Evolutionary conservation across 2,888 invertebrate genomes (phyloP).

Genomic region (Drosophila monieri): DNA sequence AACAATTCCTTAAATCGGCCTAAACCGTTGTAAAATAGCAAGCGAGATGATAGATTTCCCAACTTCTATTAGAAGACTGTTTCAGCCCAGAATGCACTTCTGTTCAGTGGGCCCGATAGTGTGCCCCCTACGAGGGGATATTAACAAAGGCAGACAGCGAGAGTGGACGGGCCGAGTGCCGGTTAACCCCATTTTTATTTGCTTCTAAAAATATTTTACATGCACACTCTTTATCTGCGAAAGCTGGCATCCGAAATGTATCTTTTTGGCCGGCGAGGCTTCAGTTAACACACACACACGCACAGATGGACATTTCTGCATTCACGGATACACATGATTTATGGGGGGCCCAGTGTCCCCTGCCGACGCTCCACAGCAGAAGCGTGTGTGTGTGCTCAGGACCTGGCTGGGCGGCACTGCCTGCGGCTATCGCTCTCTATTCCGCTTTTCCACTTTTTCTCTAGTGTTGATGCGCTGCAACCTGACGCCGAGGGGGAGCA

Average conservation of each 20-base stretch:
- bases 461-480: conserved; percentile 58
- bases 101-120: too few species aligned
- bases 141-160: conserved; percentile 35
- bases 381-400: neutral
- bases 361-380: conserved; percentile 16
- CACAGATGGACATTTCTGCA: neutral
- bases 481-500: conserved; percentile 4
- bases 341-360: conserved; percentile 52
- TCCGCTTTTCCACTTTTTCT: conserved; percentile 14
- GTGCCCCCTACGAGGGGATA: too few species aligned
- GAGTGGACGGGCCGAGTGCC: conserved; percentile 33
- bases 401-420: neutral
- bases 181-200: conserved; percentile 69
- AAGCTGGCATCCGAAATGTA: conserved; percentile 67
- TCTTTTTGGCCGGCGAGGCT: conserved; percentile 48
- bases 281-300: conserved; percentile 28
- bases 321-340: conserved; percentile 47
- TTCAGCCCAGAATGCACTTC: too few species aligned
- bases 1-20: too few species aligned
- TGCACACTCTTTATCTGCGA: conserved; percentile 73
- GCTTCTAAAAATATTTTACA: conserved; percentile 62
- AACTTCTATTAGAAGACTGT: too few species aligned
- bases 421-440: conserved; percentile 3
- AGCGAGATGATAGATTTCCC: too few species aligned
- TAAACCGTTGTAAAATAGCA: too few species aligned